A percentile compares a stretch with the other conserved stretches of the same genome.
These are phyloP conservation scores for Pyrochroa serraticornis DNA, from an alignment of 2,888 invertebrate genomes.

Conservation along the genomic window DNA sequence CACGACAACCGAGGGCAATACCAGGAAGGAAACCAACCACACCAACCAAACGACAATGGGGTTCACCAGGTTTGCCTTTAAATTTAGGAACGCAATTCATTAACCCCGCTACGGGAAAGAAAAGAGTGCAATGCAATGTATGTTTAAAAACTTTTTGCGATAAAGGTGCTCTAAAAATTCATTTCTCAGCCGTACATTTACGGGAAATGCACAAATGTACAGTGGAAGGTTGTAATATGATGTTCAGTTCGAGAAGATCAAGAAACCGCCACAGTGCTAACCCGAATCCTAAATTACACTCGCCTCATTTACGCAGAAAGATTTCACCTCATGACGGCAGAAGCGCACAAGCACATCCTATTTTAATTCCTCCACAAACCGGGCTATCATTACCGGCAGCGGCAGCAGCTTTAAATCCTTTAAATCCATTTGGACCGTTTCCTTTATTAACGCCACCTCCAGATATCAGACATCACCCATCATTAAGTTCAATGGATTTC, in stretches of 20 bases:
- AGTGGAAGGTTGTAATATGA: conserved; percentile 98
- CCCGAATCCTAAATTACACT: conserved; percentile 97
- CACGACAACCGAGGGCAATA: conserved; percentile 53
- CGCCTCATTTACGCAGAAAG: conserved; percentile 90
- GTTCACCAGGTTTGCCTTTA: conserved; percentile 75
- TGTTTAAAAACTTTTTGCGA: conserved; percentile 99
- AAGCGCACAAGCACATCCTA: conserved; percentile 84
- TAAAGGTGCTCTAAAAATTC: conserved; percentile 98
- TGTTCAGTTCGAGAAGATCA: conserved; percentile 96
- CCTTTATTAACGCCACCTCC: conserved; percentile 76
- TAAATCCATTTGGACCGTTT: conserved; percentile 80
- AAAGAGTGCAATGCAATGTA: conserved; percentile 96
- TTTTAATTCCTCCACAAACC: conserved; percentile 76
- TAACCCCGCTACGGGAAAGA: conserved; percentile 92
- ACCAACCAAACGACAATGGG: conserved; percentile 82
- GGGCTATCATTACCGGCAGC: conserved; percentile 66
- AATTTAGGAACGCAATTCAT: conserved; percentile 89
- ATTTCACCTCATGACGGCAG: conserved; percentile 94
- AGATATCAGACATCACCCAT: conserved; percentile 68
- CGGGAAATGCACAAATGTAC: conserved; percentile 99
- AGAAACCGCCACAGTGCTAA: conserved; percentile 97
- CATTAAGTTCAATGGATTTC: conserved; percentile 65
- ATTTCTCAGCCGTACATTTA: conserved; percentile 97
- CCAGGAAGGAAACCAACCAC: conserved; percentile 70
- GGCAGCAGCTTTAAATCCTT: conserved; percentile 69